These are phyloP conservation scores for Chloroclysta siterata DNA, from an alignment of 2,888 invertebrate genomes.

Conservation along the genomic window DNA sequence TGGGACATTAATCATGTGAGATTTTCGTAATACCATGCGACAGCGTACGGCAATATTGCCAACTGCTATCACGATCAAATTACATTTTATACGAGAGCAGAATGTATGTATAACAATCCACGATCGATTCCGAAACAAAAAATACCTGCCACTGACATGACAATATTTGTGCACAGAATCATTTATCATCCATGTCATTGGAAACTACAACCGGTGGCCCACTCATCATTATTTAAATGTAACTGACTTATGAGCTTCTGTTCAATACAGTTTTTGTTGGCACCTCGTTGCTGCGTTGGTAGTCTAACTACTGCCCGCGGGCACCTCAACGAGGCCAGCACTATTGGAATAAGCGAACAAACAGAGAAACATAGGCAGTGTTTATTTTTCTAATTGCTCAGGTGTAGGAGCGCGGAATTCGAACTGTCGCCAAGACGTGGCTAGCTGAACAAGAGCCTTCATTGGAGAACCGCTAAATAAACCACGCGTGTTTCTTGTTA, in stretches of 20 bases:
- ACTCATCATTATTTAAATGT: slow-evolving; percentile 53
- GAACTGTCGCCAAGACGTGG: slow-evolving; percentile 49
- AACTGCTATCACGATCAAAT: slow-evolving; percentile 54
- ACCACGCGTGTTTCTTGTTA: slow-evolving; percentile 35
- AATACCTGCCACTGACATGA: slow-evolving; percentile 49
- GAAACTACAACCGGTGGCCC: slow-evolving; percentile 47
- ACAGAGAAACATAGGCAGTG: slow-evolving; percentile 61
- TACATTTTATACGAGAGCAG: slow-evolving; percentile 46
- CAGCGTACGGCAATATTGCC: slow-evolving; percentile 56
- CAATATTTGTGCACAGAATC: slow-evolving; percentile 55
- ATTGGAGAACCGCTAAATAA: slow-evolving; percentile 51
- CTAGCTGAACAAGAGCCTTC: slow-evolving; percentile 41
- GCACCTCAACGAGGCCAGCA: slow-evolving; percentile 68
- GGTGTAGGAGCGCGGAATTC: slow-evolving; percentile 57
- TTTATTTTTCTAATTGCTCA: slow-evolving; percentile 66
- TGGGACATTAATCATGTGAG: slow-evolving; percentile 70
- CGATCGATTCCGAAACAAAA: slow-evolving; percentile 53
- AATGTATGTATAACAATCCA: slow-evolving; percentile 51
- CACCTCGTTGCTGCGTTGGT: slow-evolving; percentile 39
- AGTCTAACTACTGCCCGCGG: slow-evolving; percentile 50
- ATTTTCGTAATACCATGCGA: slow-evolving; percentile 62
- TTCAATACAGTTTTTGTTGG: slow-evolving; percentile 49
- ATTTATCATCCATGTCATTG: slow-evolving; percentile 58
- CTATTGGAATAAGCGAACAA: slow-evolving; percentile 67
- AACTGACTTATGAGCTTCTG: slow-evolving; percentile 56